Evolutionary conservation across 2,113 vertebrate species (phyloP).

Genomic region (Balaeniceps rex): DNA sequence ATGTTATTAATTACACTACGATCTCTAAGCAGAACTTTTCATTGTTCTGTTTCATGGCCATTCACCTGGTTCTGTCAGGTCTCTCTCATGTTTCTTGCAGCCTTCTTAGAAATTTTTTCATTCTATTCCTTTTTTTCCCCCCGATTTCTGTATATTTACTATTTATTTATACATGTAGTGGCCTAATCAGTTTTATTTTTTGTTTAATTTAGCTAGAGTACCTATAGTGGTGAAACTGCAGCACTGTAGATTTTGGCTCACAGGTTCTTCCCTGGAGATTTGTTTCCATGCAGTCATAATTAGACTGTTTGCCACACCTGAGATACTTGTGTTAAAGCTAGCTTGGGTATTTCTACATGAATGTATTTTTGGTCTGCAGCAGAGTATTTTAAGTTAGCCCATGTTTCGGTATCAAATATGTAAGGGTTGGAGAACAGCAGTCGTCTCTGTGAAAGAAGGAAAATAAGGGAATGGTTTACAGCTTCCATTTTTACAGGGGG

Average conservation of each 20-base stretch:
- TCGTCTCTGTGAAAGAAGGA: neutral
- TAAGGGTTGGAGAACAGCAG: neutral
- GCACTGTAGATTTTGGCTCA: neutral
- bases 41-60: neutral
- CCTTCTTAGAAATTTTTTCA: neutral
- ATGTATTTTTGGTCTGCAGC: neutral
- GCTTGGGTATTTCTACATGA: neutral
- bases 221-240: neutral
- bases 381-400: neutral
- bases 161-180: neutral
- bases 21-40: neutral
- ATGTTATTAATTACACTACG: neutral
- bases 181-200: neutral
- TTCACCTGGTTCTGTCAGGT: neutral
- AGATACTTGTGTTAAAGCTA: neutral
- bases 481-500: neutral
- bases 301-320: neutral
- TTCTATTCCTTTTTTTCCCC: neutral
- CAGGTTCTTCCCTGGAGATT: neutral
- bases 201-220: neutral
- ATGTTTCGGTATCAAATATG: neutral
- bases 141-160: neutral
- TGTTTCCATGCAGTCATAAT: neutral
- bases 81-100: neutral
- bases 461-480: neutral